A percentile compares a stretch with the other conserved stretches of the same genome.
Evolutionary conservation across 2,113 vertebrate genomes (phyloP).

Genomic region (Phycodurus eques): DNA sequence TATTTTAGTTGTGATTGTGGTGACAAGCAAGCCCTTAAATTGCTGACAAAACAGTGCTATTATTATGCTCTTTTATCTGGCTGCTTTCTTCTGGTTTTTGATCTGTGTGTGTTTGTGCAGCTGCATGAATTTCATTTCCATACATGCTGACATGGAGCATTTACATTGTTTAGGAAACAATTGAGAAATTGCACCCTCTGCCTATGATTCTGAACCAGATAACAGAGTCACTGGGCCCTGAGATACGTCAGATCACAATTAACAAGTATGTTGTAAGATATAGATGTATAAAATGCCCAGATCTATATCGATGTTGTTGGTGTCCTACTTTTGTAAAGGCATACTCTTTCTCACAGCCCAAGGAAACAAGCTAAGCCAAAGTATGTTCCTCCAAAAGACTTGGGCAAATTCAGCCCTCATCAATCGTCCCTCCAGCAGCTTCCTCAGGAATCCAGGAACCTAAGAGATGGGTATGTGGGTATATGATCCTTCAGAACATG

Average conservation of each 20-base stretch:
- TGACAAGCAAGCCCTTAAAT: neutral
- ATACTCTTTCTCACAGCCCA: conserved; percentile 50
- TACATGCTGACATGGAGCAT: neutral
- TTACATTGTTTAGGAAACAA: conserved; percentile 69
- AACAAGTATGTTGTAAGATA: conserved; percentile 43
- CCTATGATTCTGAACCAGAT: conserved; percentile 89
- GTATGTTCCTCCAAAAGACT: conserved; percentile 80
- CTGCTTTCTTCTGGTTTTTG: neutral
- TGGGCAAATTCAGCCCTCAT: conserved; percentile 81
- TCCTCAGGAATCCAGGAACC: conserved; percentile 61
- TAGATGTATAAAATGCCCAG: no score
- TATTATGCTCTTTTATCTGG: neutral
- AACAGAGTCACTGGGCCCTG: conserved; percentile 67
- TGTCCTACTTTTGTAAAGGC: conserved; percentile 2
- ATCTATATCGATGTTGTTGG: no score
- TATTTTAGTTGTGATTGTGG: neutral
- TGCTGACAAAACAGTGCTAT: neutral
- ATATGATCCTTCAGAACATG: no score
- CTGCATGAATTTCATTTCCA: neutral
- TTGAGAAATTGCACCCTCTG: conserved; percentile 82
- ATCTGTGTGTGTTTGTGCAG: neutral
- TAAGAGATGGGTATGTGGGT: conserved; percentile 44
- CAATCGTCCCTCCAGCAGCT: conserved; percentile 77
- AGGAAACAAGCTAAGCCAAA: conserved; percentile 67
- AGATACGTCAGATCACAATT: conserved; percentile 55